Evolutionary conservation across 1,140 invertebrate species (phyloP).

Genomic region (Zelostemma sp.): DNA sequence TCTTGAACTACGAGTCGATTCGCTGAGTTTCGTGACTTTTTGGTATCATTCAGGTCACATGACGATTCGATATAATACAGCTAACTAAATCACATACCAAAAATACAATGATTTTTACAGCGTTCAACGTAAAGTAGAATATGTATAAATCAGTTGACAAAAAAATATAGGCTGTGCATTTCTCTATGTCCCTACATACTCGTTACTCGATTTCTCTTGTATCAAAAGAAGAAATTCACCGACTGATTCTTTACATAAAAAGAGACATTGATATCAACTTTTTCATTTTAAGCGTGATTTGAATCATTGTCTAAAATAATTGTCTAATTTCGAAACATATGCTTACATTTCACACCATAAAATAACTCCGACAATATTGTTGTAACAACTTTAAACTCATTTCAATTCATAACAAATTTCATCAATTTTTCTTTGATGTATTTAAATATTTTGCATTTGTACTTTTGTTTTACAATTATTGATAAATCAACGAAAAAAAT

Average conservation of each 20-base stretch:
- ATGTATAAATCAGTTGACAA: slow-evolving; percentile 57
- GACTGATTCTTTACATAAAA: slow-evolving; percentile 32
- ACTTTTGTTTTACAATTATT: too few relatives aligned
- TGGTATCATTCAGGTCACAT: slow-evolving; percentile 21
- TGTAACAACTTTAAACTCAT: too few relatives aligned
- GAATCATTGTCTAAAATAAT: too few relatives aligned
- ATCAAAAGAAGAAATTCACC: slow-evolving; percentile 47
- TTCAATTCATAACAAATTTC: too few relatives aligned
- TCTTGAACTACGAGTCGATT: slow-evolving; percentile 12
- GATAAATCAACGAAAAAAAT: too few relatives aligned
- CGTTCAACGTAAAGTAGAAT: slow-evolving; percentile 58
- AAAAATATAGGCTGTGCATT: slow-evolving; percentile 62
- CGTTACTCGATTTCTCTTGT: slow-evolving; percentile 47
- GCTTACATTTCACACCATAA: too few relatives aligned
- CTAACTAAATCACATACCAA: slow-evolving; percentile 62
- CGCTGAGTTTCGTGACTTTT: slow-evolving; percentile 25
- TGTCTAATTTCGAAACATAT: too few relatives aligned
- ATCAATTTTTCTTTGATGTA: too few relatives aligned
- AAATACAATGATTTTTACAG: slow-evolving; percentile 58
- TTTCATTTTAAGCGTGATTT: neutral
- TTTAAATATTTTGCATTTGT: too few relatives aligned
- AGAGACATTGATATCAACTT: slow-evolving; percentile 16
- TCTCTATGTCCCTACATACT: slow-evolving; percentile 51
- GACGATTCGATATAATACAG: slow-evolving; percentile 36
- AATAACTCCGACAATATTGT: too few relatives aligned